Evolutionary conservation across 2,888 invertebrate species (phyloP), one percentile per base, ranked within the genome.

Genomic region (Drosophila kanekoi): DNA sequence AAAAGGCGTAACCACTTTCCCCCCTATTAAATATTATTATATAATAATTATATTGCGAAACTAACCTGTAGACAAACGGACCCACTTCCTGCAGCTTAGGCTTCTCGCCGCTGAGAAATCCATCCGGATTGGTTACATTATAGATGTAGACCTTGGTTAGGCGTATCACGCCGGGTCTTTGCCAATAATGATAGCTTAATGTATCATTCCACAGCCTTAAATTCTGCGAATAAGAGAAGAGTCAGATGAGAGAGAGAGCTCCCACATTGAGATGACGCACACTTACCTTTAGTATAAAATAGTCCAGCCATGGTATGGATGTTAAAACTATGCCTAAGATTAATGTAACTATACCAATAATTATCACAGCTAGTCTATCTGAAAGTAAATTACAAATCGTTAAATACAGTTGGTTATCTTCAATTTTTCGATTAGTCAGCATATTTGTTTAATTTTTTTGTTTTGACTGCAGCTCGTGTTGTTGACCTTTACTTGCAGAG

Each of bases 101-200:
- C 88, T 96, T 97, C 90, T 97, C 96, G 0, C 96, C 96, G 48
- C 93, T 93, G 28, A 97, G 93, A 89, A 97, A 97, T 2, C 94
- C 96, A 59, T 97, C 96, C 0, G 96, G 95, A 92, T 97, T 97
- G 23, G 97, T 97, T 13, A 97, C 96, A 93, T 97, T 97, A 93
- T 97, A 97, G 87, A 97, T 96, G 91, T 97, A 97, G 16, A 97
- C 96, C 93, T 96, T 97, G 75, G 97, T 97, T 64, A 97, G 93
- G 65, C 97, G 93, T 74, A 96, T 94, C 11, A 97, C 97, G 0
- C 97, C 97, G 0, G 97, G 97, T 84, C 96, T 95, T 90, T 97
- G 97, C 97, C 97, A 97, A 91, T 97, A 97, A 84, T 96, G 96
- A 93, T 96, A 97, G 91, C 96, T 96, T 43, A 97, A 90, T 0